phyloP scores from a whole-genome alignment of 2,888 invertebrate species.

The Pterostichus niger region DNA sequence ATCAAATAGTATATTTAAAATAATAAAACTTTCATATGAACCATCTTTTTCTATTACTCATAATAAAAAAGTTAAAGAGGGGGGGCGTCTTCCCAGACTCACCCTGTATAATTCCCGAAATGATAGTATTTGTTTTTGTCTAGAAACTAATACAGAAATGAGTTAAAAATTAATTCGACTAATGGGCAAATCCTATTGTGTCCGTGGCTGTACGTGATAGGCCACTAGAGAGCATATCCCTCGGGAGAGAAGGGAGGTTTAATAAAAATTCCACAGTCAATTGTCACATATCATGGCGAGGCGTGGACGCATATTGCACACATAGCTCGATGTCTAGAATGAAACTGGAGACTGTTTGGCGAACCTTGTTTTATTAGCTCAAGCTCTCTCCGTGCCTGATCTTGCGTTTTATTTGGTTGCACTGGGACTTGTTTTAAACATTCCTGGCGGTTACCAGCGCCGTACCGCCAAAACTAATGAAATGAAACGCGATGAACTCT shows the following conservation, averaged over 20 bases:
- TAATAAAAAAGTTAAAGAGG: no score
- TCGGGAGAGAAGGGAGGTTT: conserved; percentile 38
- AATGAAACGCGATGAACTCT: conserved; percentile 37
- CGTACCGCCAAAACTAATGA: conserved; percentile 32
- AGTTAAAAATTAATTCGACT: conserved; percentile 8
- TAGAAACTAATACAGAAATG: neutral
- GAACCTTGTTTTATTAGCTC: conserved; percentile 59
- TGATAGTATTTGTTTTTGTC: neutral
- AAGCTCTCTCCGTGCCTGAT: conserved; percentile 16
- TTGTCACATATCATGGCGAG: conserved; percentile 59
- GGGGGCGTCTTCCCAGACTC: no score
- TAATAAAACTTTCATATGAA: no score
- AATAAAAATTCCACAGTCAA: conserved; percentile 64
- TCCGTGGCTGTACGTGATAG: neutral
- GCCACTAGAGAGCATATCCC: neutral
- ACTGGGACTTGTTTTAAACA: conserved; percentile 45
- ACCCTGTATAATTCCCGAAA: neutral
- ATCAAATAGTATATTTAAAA: no score
- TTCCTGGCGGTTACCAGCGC: conserved; percentile 13
- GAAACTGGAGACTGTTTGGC: conserved; percentile 57
- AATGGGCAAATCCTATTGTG: neutral
- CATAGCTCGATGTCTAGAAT: conserved; percentile 55
- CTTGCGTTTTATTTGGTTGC: conserved; percentile 47
- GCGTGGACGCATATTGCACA: conserved; percentile 64
- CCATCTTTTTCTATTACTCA: no score